Evolutionary conservation across 2,113 vertebrate species (phyloP).

Genomic region (Mobula hypostoma): DNA sequence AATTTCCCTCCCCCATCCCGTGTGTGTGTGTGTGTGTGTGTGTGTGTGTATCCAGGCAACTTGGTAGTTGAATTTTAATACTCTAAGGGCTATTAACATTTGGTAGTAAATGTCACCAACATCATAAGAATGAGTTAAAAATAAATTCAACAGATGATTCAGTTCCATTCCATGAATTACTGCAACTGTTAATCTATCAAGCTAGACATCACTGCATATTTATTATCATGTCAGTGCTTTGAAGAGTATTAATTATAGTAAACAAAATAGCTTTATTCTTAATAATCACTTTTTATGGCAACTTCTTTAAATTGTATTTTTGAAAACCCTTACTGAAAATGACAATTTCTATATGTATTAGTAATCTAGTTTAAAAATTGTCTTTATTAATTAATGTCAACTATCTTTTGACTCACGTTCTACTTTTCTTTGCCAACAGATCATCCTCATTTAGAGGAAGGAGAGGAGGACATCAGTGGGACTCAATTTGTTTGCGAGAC

Average conservation of each 20-base stretch:
- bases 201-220: not conserved
- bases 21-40: too few species aligned
- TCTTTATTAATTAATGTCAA: not conserved
- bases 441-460: conserved; percentile 59
- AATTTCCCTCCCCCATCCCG: too few species aligned
- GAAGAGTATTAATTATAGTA: not conserved
- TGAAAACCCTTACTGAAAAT: not conserved
- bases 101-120: not conserved
- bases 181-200: not conserved
- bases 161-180: not conserved
- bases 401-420: not conserved
- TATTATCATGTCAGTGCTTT: not conserved
- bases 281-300: not conserved
- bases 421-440: not conserved
- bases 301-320: not conserved
- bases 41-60: not conserved
- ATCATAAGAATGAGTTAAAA: not conserved
- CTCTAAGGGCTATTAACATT: not conserved
- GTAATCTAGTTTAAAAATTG: not conserved
- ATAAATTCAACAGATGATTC: not conserved
- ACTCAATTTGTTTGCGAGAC: conserved; percentile 98
- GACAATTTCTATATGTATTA: not conserved
- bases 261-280: not conserved
- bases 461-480: conserved; percentile 89
- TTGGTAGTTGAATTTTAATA: not conserved